These are phyloP conservation scores for Emmelina monodactyla DNA, from an alignment of 2,888 invertebrate genomes.

Conservation along the genomic window DNA sequence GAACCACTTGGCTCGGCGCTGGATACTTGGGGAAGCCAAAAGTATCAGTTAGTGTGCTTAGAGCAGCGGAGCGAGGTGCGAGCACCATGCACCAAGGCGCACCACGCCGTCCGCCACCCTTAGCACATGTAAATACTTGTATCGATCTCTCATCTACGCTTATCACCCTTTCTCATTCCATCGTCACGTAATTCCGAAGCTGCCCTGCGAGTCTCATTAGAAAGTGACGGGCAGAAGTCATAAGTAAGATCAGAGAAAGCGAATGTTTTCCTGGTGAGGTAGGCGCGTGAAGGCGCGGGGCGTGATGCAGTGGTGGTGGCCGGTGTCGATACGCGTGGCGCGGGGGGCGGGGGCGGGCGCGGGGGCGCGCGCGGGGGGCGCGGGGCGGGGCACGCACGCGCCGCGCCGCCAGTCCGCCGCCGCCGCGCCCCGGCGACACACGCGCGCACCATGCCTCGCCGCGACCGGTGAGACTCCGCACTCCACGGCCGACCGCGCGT, in stretches of 20 bases:
- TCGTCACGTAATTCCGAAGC: neutral
- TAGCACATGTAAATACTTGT: too few species aligned
- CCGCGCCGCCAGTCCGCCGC: conserved; percentile 44
- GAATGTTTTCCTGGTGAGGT: neutral
- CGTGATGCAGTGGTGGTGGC: conserved; percentile 50
- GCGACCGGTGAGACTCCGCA: conserved; percentile 47
- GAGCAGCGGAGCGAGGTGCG: too few species aligned
- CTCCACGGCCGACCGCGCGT: conserved; percentile 36
- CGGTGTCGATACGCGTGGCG: conserved; percentile 55
- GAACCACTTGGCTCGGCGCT: too few species aligned
- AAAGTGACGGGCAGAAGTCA: neutral
- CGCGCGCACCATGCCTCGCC: conserved; percentile 43
- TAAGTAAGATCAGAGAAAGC: neutral
- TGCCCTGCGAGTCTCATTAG: neutral
- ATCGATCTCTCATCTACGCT: neutral
- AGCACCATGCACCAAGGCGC: too few species aligned
- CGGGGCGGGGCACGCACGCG: conserved; percentile 29
- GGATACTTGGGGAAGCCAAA: too few species aligned
- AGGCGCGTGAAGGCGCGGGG: too few species aligned
- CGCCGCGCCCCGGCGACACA: conserved; percentile 39
- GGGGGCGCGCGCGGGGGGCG: conserved; percentile 20
- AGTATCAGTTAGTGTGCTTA: too few species aligned
- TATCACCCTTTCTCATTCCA: too few species aligned
- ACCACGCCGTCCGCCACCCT: too few species aligned
- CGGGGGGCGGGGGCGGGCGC: conserved; percentile 22